Evolutionary conservation across 37 sponge, comb jelly and placozoan species (phyloP).

Genomic region (Spongilla lacustris): DNA sequence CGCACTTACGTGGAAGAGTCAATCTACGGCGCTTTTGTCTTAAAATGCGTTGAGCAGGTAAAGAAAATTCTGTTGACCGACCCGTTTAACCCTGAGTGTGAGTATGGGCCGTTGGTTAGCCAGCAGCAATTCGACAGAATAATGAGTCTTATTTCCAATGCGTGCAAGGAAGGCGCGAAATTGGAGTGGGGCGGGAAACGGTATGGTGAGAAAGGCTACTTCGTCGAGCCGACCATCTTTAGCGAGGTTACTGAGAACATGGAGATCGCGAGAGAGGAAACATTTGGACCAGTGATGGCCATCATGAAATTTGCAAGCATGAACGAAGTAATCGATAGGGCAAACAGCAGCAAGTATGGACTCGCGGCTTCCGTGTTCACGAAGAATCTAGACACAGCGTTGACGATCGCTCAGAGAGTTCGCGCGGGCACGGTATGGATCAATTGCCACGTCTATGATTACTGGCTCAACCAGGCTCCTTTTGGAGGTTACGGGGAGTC

Average conservation of each 20-base stretch:
- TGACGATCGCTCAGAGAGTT: conserved; percentile 79
- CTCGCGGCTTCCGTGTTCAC: conserved; percentile 96
- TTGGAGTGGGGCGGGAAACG: conserved; percentile 92
- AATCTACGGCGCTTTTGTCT: conserved; percentile 95
- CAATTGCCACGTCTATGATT: conserved; percentile 79
- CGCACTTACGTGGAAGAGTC: conserved; percentile 88
- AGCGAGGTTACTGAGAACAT: conserved; percentile 90
- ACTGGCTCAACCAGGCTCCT: conserved; percentile 69
- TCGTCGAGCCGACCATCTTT: conserved; percentile 94
- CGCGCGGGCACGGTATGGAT: conserved; percentile 94
- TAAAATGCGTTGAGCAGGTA: conserved; percentile 76
- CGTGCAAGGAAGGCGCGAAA: conserved; percentile 90
- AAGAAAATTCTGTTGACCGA: conserved; percentile 70
- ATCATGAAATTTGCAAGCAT: conserved; percentile 92
- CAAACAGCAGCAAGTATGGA: conserved; percentile 89
- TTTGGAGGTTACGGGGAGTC: conserved; percentile 98
- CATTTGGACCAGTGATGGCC: conserved; percentile 99
- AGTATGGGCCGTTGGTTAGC: conserved; percentile 95
- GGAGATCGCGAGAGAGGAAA: conserved; percentile 94
- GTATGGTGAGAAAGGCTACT: conserved; percentile 91
- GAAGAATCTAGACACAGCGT: conserved; percentile 76
- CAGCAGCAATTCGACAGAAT: conserved; percentile 92
- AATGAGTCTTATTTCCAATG: conserved; percentile 85
- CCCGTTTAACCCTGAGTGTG: conserved; percentile 70
- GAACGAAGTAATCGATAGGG: conserved; percentile 95